Conservation (phyloP, 2,888 invertebrate species). For the Platynereis dumerilii region DNA sequence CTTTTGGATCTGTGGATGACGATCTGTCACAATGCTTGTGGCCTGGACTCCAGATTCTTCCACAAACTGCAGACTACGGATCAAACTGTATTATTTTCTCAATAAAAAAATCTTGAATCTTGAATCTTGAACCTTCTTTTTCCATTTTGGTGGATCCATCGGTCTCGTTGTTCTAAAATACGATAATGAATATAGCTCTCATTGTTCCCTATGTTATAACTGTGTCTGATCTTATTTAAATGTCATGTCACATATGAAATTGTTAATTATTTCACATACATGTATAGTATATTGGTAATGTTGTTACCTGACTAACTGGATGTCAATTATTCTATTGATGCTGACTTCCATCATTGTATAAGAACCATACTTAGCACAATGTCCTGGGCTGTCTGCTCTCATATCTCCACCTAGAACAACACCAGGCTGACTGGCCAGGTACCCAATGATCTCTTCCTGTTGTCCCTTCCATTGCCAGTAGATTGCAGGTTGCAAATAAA, state of each 20-base stretch:
- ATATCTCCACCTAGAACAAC: slow-evolving; percentile 1
- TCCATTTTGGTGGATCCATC: neutral
- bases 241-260: neutral
- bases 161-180: neutral
- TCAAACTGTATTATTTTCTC: too few relatives aligned
- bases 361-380: slow-evolving; percentile 3
- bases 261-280: neutral
- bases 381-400: slow-evolving; percentile 7
- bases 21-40: neutral
- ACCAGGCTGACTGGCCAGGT: neutral
- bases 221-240: too few relatives aligned
- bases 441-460: neutral
- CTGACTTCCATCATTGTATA: slow-evolving; percentile 3
- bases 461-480: neutral
- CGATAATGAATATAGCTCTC: too few relatives aligned
- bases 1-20: slow-evolving; percentile 1
- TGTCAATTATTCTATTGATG: neutral
- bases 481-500: neutral
- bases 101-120: too few relatives aligned
- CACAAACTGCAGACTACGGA: neutral
- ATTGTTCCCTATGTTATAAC: too few relatives aligned
- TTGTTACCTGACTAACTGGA: slow-evolving; percentile 5
- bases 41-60: neutral
- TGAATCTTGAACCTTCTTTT: too few relatives aligned
- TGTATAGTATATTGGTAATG: neutral